Percentiles rank a stretch among this genome's conserved stretches.
Evolutionary conservation across 2,797 vertebrate genomes (phyloP).

Genomic region (Anabas testudineus): DNA sequence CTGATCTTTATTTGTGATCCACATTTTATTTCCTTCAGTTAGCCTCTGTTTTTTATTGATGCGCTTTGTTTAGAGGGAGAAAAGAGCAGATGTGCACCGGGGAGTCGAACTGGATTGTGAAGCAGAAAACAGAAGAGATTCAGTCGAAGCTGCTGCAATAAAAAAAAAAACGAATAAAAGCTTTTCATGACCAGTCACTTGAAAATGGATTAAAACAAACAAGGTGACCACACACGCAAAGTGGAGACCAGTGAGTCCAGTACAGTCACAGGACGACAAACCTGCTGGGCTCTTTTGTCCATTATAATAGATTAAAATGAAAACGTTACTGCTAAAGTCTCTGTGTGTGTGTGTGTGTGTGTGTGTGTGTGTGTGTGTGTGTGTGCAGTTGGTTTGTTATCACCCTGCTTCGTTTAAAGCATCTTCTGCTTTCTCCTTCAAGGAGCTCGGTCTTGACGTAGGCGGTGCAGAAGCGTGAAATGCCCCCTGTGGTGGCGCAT

Average conservation of each 20-base stretch:
- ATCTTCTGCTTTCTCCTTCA: conserved; percentile 28
- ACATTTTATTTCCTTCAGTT: background rate
- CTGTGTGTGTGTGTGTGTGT: too few relatives aligned
- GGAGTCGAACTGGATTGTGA: background rate
- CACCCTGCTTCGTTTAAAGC: conserved; percentile 34
- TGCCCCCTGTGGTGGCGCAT: conserved; percentile 23
- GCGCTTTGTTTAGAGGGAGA: background rate
- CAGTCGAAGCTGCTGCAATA: background rate
- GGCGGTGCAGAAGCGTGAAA: conserved; percentile 30
- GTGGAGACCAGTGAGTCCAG: conserved; percentile 7
- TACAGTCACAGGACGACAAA: background rate
- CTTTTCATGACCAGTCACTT: conserved; percentile 1
- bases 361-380: background rate
- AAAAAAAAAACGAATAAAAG: background rate
- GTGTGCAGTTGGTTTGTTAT: conserved; percentile 21
- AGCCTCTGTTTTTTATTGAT: background rate
- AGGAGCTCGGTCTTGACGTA: conserved; percentile 21
- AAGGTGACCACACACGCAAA: background rate
- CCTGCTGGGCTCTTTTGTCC: background rate
- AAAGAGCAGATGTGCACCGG: background rate
- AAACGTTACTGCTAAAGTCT: background rate
- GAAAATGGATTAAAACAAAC: conserved; percentile 4
- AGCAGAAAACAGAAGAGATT: conserved; percentile 22
- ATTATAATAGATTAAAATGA: too few relatives aligned
- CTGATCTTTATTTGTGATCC: background rate